Percentiles rank a stretch among this genome's conserved stretches.
Conservation (phyloP, 2,113 vertebrate genomes). For the Taurulus bubalis region DNA sequence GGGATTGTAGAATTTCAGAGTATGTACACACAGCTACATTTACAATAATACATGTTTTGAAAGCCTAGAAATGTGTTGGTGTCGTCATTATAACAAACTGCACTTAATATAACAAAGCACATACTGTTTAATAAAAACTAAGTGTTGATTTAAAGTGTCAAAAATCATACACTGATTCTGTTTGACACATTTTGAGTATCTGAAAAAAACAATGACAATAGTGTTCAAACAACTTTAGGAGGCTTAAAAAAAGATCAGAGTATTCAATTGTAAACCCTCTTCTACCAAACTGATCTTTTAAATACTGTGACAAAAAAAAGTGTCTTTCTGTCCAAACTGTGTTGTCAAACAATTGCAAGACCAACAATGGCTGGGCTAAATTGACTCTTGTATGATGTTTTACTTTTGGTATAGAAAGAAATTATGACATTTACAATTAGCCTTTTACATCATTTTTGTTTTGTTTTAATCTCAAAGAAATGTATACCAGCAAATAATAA, state of each 20-base stretch:
- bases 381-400: constrained; percentile 15
- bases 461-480: constrained; percentile 26
- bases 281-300: constrained; percentile 35
- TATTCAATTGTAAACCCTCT: constrained; percentile 25
- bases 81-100: constrained; percentile 69
- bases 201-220: constrained; percentile 35
- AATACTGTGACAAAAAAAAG: constrained; percentile 46
- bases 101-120: constrained; percentile 76
- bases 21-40: constrained; percentile 83
- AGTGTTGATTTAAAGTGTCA: constrained; percentile 46
- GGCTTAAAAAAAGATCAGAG: constrained; percentile 29
- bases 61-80: constrained; percentile 65
- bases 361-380: neutral
- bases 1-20: constrained; percentile 69
- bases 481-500: constrained; percentile 39
- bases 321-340: constrained; percentile 24
- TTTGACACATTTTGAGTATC: constrained; percentile 67
- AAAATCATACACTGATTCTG: constrained; percentile 48
- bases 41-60: constrained; percentile 80
- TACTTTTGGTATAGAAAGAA: neutral
- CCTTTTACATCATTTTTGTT: neutral
- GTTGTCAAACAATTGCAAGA: neutral
- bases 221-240: constrained; percentile 36
- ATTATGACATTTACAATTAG: constrained; percentile 23
- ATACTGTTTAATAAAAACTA: constrained; percentile 58